Evolutionary conservation across 2,888 invertebrate species (phyloP).

Genomic region (Lysandra bellargus): DNA sequence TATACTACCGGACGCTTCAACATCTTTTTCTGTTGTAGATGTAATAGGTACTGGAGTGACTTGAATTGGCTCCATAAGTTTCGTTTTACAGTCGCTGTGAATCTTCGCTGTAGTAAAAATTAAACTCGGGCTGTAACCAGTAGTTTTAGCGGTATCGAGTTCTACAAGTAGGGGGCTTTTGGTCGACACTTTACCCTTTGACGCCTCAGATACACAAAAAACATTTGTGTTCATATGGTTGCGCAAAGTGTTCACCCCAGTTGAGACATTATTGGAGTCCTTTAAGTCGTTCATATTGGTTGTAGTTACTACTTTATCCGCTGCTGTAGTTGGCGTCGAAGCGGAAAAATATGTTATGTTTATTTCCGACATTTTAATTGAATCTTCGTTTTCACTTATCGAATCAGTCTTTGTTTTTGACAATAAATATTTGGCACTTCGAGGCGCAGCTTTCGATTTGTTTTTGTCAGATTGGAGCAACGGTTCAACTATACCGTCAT

Average conservation of each 20-base stretch:
- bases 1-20: conserved; percentile 42
- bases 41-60: conserved; percentile 65
- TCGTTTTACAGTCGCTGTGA: conserved; percentile 62
- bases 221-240: conserved; percentile 68
- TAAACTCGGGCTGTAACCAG: conserved; percentile 54
- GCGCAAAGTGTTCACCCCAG: conserved; percentile 47
- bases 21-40: conserved; percentile 62
- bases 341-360: conserved; percentile 37
- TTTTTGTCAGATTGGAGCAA: conserved; percentile 65
- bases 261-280: conserved; percentile 47
- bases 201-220: conserved; percentile 50
- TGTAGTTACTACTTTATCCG: conserved; percentile 40
- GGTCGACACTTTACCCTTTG: conserved; percentile 46
- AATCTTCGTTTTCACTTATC: conserved; percentile 47
- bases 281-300: conserved; percentile 45
- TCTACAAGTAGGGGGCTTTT: conserved; percentile 64
- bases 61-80: conserved; percentile 66
- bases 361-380: conserved; percentile 36
- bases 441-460: conserved; percentile 52
- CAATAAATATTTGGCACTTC: conserved; percentile 68
- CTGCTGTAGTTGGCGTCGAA: conserved; percentile 42
- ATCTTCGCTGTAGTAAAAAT: conserved; percentile 78
- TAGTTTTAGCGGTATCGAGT: conserved; percentile 57
- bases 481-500: conserved; percentile 70
- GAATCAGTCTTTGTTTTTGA: conserved; percentile 68